Base-by-base conservation (phyloP, 1,140 invertebrate species). In the Phocides pigmalion region DNA sequence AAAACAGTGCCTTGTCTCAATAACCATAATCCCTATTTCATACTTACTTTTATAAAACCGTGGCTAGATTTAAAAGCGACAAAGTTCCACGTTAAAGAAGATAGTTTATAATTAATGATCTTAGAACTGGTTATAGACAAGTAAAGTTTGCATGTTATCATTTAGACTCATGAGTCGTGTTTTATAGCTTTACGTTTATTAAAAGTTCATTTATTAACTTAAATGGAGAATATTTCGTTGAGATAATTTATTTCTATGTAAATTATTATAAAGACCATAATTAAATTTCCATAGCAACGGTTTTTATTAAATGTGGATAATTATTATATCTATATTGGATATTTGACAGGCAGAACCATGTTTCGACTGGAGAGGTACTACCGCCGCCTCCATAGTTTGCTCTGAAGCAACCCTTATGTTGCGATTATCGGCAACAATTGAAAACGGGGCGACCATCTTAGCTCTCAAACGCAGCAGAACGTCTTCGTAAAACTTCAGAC, bases 101-200 rank as follows among this genome's bases (percentile, higher is more conserved):
- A 68, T 65, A 47, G 51, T 54, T 37, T 54, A 42, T 73, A 73
- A 76, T 76, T 76, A 73, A 76, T 76, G 59, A 61, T 65, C 35
- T 46, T 42, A 67, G 51, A 66, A 73, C 70, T 64, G 54, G 70
- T 72, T 62, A 58, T 67, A 62, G 59, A 65, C 64, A 54, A 25
- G 37, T 35, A 32, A 47, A 64, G 59, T 66, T 63, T 66, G 49
- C 64, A 68, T 68, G 59, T 68, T 64, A 66, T 74, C 62, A 68
- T 68, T 70, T n/a, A 46, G 54, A 17, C 54, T 59, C 54, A 59
- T 46, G 25, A 46, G 54, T 56, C n/a, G 51, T 46, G 42, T 59
- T 59, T 59, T 59, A 59, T 59, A 46, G 41, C 42, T n/a, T 22
- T 59, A 59, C 22, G 14, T 56, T 56, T 56, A 56, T 44, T 56